Conservation (phyloP, 2,797 vertebrate species). For the Prionace glauca region DNA sequence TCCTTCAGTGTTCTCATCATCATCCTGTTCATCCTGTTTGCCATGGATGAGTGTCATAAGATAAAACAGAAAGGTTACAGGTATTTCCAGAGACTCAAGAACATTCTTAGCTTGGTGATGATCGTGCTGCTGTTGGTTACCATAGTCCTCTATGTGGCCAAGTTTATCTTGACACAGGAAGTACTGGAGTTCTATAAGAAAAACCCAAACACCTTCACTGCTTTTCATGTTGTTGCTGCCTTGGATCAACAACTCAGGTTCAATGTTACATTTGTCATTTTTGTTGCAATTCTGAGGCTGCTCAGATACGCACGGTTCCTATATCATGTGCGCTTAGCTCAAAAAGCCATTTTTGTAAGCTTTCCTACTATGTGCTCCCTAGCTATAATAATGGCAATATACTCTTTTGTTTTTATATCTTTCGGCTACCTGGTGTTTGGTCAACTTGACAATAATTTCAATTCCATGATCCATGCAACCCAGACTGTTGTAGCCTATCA, state of each 20-base stretch:
- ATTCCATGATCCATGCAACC: slow-evolving; percentile 44
- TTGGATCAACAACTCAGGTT: slow-evolving; percentile 46
- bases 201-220: slow-evolving; percentile 45
- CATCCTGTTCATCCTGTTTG: slow-evolving; percentile 47
- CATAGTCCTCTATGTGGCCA: slow-evolving; percentile 44
- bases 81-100: slow-evolving; percentile 44
- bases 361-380: slow-evolving; percentile 49
- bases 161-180: slow-evolving; percentile 45
- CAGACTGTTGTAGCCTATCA: slow-evolving; percentile 54
- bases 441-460: slow-evolving; percentile 54
- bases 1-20: slow-evolving; percentile 42
- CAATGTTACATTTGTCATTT: slow-evolving; percentile 48
- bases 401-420: slow-evolving; percentile 46
- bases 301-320: slow-evolving; percentile 49
- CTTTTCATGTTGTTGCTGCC: slow-evolving; percentile 50
- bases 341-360: slow-evolving; percentile 44
- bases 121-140: slow-evolving; percentile 44
- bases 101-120: slow-evolving; percentile 47
- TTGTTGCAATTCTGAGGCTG: slow-evolving; percentile 52
- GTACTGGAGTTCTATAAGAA: slow-evolving; percentile 43
- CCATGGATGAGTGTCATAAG: slow-evolving; percentile 34
- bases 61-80: slow-evolving; percentile 42
- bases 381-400: slow-evolving; percentile 45
- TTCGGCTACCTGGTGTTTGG: slow-evolving; percentile 56
- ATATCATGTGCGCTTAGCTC: slow-evolving; percentile 48